Evolutionary conservation across 2,888 invertebrate species (phyloP).

Genomic region (Pachymerium ferrugineum): DNA sequence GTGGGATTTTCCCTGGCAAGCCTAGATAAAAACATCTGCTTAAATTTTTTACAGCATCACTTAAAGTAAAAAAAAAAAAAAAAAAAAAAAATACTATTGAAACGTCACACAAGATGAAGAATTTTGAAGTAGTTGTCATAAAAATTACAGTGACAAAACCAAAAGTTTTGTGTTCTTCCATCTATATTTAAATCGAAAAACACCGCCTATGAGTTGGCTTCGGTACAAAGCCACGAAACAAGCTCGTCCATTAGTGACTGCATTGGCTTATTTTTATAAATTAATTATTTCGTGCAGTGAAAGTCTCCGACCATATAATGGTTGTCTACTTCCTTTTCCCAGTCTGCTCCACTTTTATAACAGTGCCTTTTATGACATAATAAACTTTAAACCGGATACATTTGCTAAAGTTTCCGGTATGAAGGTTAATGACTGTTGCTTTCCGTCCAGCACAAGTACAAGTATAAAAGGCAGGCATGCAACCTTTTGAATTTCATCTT

Average conservation of each 20-base stretch:
- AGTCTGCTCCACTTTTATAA: background rate
- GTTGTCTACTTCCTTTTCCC: background rate
- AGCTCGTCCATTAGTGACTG: background rate
- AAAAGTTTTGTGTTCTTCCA: too few relatives aligned
- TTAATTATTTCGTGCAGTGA: background rate
- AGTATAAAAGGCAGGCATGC: background rate
- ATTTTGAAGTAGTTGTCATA: too few relatives aligned
- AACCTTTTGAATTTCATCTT: background rate
- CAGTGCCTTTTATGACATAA: background rate
- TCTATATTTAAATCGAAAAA: background rate
- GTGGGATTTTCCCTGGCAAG: background rate
- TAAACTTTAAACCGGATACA: slow-evolving; percentile 21
- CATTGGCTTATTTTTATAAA: background rate
- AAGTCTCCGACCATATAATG: background rate
- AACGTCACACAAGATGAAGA: too few relatives aligned
- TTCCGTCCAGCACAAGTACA: background rate
- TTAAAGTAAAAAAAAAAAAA: background rate
- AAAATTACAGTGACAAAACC: too few relatives aligned
- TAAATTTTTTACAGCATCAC: background rate
- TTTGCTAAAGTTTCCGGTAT: slow-evolving; percentile 3
- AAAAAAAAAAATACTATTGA: background rate
- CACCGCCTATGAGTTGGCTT: too few relatives aligned
- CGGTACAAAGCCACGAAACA: background rate
- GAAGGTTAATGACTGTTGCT: background rate
- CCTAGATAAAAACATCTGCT: background rate